These are phyloP conservation scores for Emydura subglobosa DNA, from an alignment of 2,113 vertebrate species.

Conservation along the genomic window DNA sequence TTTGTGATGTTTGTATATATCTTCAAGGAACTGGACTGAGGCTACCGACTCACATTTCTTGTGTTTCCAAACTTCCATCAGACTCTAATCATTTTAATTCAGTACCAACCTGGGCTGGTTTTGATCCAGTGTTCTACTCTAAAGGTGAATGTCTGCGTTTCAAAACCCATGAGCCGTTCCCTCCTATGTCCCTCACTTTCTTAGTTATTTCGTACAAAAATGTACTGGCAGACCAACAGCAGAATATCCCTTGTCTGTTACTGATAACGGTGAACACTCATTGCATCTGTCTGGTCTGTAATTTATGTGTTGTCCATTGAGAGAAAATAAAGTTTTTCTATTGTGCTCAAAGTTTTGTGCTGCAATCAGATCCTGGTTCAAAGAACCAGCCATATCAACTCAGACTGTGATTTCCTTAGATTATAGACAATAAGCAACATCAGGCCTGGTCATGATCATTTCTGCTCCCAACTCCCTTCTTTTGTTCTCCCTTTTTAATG, in stretches of 20 bases:
- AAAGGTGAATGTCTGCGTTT: no score
- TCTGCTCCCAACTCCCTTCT: not conserved
- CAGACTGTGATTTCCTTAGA: not conserved
- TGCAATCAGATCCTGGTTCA: no score
- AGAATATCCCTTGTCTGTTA: not conserved
- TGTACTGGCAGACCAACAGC: not conserved
- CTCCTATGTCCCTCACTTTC: not conserved
- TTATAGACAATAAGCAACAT: not conserved
- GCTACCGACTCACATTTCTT: not conserved
- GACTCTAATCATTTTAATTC: accelerated
- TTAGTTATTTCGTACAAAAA: not conserved
- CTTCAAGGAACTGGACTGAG: not conserved
- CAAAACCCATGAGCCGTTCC: not conserved
- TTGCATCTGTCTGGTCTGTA: not conserved
- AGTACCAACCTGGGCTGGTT: not conserved
- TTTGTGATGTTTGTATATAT: not conserved
- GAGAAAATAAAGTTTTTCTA: not conserved
- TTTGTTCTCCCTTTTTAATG: not conserved
- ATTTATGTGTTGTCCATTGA: not conserved
- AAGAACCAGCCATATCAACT: not conserved
- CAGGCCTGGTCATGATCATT: not conserved
- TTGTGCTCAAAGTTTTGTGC: not conserved
- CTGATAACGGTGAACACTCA: not conserved
- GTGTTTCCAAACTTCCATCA: not conserved
- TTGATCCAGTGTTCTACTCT: not conserved